phyloP scores from a whole-genome alignment of 2,113 vertebrate genomes.

The Strigops habroptila region DNA sequence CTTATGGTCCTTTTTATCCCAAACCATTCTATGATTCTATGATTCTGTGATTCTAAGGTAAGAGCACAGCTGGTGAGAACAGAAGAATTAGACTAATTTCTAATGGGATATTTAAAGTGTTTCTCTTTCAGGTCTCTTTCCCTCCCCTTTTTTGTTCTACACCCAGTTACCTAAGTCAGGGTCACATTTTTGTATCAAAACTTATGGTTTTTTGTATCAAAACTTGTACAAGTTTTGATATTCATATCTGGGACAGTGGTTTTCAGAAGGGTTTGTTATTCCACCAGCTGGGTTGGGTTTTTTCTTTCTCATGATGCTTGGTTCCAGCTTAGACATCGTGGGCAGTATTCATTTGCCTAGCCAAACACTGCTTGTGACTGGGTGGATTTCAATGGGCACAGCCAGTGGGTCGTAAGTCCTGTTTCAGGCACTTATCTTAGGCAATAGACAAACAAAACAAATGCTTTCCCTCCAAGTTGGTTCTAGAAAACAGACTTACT shows the following conservation, averaged over 20 bases:
- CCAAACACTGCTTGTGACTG: neutral
- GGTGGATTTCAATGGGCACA: neutral
- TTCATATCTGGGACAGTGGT: neutral
- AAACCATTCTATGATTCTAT: neutral
- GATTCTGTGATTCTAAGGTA: neutral
- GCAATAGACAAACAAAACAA: neutral
- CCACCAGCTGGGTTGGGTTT: neutral
- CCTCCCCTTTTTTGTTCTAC: neutral
- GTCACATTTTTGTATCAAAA: neutral
- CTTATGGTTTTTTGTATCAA: neutral
- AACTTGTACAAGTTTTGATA: neutral
- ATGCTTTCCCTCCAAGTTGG: neutral
- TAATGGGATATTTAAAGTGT: neutral
- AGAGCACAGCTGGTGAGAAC: neutral
- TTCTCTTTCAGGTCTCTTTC: slow-evolving; percentile 29
- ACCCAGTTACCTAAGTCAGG: neutral
- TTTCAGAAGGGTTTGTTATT: slow-evolving; percentile 18
- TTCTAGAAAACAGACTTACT: neutral
- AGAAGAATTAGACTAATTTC: neutral
- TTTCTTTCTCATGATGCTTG: slow-evolving; percentile 16
- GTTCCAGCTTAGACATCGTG: neutral
- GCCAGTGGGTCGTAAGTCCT: neutral
- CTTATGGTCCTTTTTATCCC: neutral
- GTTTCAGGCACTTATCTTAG: neutral
- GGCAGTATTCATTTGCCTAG: neutral